phyloP scores from a whole-genome alignment of 2,888 invertebrate genomes.

The Hylaea fasciaria region DNA sequence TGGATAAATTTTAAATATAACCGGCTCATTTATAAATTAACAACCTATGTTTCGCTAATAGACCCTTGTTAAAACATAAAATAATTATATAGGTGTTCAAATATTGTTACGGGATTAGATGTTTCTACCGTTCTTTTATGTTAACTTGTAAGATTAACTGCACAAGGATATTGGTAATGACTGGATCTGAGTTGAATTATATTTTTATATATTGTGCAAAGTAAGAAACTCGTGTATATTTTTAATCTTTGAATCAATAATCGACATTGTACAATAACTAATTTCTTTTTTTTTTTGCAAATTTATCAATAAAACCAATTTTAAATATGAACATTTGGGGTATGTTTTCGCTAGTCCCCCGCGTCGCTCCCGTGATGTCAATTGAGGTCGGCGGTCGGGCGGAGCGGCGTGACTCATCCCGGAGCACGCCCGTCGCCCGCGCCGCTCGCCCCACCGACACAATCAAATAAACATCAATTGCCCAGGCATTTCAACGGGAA shows the following conservation, averaged over 20 bases:
- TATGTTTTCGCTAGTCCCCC: slow-evolving; percentile 58
- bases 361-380: slow-evolving; percentile 51
- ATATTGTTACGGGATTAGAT: slow-evolving; percentile 83
- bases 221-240: slow-evolving; percentile 77
- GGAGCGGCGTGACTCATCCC: slow-evolving; percentile 58
- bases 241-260: slow-evolving; percentile 82
- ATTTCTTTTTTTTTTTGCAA: slow-evolving; percentile 80
- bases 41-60: slow-evolving; percentile 79
- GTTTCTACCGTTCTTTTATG: slow-evolving; percentile 78
- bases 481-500: slow-evolving; percentile 77
- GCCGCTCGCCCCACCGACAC: slow-evolving; percentile 57
- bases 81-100: slow-evolving; percentile 83
- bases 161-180: slow-evolving; percentile 84
- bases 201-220: slow-evolving; percentile 83
- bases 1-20: slow-evolving; percentile 79
- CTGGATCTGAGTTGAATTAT: slow-evolving; percentile 84
- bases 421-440: slow-evolving; percentile 43
- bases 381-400: slow-evolving; percentile 47
- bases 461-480: slow-evolving; percentile 73
- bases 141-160: slow-evolving; percentile 78
- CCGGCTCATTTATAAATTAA: slow-evolving; percentile 80
- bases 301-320: slow-evolving; percentile 84
- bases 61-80: slow-evolving; percentile 77
- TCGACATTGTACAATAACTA: slow-evolving; percentile 83
- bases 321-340: slow-evolving; percentile 73